Conservation (phyloP, 1,140 invertebrate genomes). For the Drosophila equinoxialis region DNA sequence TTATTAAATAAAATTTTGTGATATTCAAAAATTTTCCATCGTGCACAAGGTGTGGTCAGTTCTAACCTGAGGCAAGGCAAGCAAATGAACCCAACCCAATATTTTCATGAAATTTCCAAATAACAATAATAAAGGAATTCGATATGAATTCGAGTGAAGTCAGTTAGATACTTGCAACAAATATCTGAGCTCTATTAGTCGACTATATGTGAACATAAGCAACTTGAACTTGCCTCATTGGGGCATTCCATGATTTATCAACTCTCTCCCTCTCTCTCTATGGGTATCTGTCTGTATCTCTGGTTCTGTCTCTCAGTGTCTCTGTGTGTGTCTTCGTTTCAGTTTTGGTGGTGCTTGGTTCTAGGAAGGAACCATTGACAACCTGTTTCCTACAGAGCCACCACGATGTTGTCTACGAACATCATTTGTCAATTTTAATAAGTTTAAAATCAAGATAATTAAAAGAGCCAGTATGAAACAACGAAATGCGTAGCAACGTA, state of each 20-base stretch:
- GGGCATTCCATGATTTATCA: slow-evolving; percentile 64
- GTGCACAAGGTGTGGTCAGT: neutral
- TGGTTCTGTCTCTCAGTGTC: neutral
- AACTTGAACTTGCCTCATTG: slow-evolving; percentile 1
- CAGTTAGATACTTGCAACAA: neutral
- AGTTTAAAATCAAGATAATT: slow-evolving; percentile 81
- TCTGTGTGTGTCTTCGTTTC: neutral
- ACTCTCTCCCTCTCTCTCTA: slow-evolving; percentile 9
- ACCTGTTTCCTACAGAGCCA: slow-evolving; percentile 66
- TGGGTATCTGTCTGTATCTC: neutral
- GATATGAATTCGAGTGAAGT: neutral
- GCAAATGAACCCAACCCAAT: neutral
- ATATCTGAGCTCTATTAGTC: neutral
- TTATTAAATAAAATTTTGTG: neutral
- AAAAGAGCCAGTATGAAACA: slow-evolving; percentile 60
- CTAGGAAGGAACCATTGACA: slow-evolving; percentile 70
- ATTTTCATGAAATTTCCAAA: neutral
- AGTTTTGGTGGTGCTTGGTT: slow-evolving; percentile 27
- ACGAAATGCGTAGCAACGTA: slow-evolving; percentile 42
- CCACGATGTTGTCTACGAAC: slow-evolving; percentile 68
- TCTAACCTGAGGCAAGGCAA: neutral
- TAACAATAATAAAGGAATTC: slow-evolving; percentile 7
- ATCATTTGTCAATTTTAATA: slow-evolving; percentile 81
- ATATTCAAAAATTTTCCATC: too few relatives aligned
- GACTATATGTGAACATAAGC: neutral